Conservation (phyloP, 2,113 vertebrate genomes). For the Chascanopsetta lugubris region DNA sequence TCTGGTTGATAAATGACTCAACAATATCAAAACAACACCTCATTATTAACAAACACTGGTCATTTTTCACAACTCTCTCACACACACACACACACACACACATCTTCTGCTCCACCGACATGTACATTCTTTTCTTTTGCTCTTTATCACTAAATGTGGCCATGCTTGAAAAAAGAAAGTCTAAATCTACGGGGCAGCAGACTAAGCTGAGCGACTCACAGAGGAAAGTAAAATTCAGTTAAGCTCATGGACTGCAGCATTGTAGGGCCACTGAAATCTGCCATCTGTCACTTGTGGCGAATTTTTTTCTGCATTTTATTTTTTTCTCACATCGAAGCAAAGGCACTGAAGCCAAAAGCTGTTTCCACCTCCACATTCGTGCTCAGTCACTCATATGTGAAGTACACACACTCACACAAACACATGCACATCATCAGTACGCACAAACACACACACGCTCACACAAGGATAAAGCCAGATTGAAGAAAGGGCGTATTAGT, state of each 20-base stretch:
- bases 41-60: slow-evolving; percentile 72
- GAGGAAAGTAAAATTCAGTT: slow-evolving; percentile 88
- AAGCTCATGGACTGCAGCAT: slow-evolving; percentile 99
- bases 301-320: slow-evolving; percentile 70
- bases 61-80: slow-evolving; percentile 74
- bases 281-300: slow-evolving; percentile 97
- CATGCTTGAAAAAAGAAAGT: slow-evolving; percentile 78
- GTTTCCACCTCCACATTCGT: slow-evolving; percentile 77
- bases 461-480: slow-evolving; percentile 80
- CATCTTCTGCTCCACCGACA: slow-evolving; percentile 68
- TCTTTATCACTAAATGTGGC: slow-evolving; percentile 66
- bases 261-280: slow-evolving; percentile 99
- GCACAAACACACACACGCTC: slow-evolving; percentile 30
- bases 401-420: too few relatives aligned
- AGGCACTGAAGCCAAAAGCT: slow-evolving; percentile 95
- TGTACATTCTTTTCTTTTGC: slow-evolving; percentile 64
- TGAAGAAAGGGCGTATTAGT: slow-evolving; percentile 78
- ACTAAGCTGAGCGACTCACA: slow-evolving; percentile 83
- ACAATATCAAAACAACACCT: slow-evolving; percentile 74
- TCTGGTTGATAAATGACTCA: slow-evolving; percentile 62
- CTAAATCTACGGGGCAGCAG: slow-evolving; percentile 83
- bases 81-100: slow-evolving; percentile 46
- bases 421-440: slow-evolving; percentile 29
- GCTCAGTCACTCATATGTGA: slow-evolving; percentile 39
- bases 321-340: slow-evolving; percentile 88